These are phyloP conservation scores for Lasioglossum zephyrum DNA, from an alignment of 2,888 invertebrate genomes.

Conservation along the genomic window DNA sequence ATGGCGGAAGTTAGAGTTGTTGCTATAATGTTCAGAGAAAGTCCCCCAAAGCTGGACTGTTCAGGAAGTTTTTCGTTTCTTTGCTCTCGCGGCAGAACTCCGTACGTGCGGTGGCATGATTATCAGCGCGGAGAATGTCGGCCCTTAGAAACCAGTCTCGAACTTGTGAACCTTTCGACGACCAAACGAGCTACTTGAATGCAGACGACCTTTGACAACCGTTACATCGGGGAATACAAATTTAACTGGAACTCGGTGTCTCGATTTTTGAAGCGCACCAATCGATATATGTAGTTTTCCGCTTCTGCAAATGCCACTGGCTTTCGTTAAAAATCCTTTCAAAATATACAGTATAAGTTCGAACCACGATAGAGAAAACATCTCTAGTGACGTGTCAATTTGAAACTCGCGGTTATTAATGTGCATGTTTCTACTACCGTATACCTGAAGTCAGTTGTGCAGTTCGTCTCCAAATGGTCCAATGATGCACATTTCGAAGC, in stretches of 20 bases:
- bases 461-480: no score
- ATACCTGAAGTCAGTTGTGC: no score
- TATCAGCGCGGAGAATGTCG: conserved; percentile 48
- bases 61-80: conserved; percentile 49
- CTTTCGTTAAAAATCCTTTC: background rate
- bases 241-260: background rate
- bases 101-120: conserved; percentile 54
- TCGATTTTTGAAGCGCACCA: background rate
- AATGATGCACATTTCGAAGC: no score
- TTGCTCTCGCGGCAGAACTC: conserved; percentile 30
- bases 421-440: no score
- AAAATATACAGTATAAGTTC: background rate
- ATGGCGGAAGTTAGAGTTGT: conserved; percentile 3
- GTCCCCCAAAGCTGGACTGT: conserved; percentile 22
- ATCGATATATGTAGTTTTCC: background rate
- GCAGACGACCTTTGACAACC: conserved; percentile 37
- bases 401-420: no score
- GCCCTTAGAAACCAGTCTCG: conserved; percentile 43
- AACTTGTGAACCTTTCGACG: conserved; percentile 55
- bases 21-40: conserved; percentile 6
- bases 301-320: background rate
- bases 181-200: conserved; percentile 60
- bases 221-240: conserved; percentile 27
- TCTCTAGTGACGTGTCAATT: no score
- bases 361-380: no score